Evolutionary conservation across 2,888 invertebrate genomes (phyloP).

Genomic region (Scaptomyza parva): DNA sequence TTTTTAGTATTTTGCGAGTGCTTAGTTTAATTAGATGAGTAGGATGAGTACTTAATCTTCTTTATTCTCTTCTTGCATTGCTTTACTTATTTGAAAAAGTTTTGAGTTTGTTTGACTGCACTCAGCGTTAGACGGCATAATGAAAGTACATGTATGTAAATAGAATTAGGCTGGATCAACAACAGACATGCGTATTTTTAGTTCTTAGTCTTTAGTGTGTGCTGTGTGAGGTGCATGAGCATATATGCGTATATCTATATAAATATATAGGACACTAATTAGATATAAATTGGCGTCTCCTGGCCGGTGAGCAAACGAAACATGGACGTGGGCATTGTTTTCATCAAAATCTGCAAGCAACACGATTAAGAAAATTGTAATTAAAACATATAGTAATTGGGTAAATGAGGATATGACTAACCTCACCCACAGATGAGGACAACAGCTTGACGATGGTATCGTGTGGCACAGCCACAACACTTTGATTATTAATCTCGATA

Average conservation of each 20-base stretch:
- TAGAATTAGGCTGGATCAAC: conserved; percentile 8
- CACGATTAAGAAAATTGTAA: conserved; percentile 13
- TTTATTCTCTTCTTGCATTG: background rate
- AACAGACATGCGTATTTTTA: conserved; percentile 15
- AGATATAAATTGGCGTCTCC: conserved; percentile 99
- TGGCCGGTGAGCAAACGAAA: conserved; percentile 99
- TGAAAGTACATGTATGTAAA: conserved; percentile 16
- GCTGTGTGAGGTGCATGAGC: conserved; percentile 42
- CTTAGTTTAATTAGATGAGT: conserved; percentile 28
- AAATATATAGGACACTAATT: conserved; percentile 74
- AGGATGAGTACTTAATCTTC: conserved; percentile 15
- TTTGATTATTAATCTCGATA: conserved; percentile 99
- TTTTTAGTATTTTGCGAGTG: conserved; percentile 31
- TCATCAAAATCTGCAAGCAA: conserved; percentile 97
- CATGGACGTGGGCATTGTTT: conserved; percentile 99
- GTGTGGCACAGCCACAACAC: conserved; percentile 99
- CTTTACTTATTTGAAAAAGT: conserved; percentile 18
- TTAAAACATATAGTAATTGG: background rate
- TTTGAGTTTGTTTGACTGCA: conserved; percentile 13
- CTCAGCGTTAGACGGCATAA: conserved; percentile 9
- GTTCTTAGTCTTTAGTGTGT: conserved; percentile 20
- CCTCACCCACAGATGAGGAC: conserved; percentile 99
- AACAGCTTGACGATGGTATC: conserved; percentile 99
- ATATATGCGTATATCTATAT: conserved; percentile 30
- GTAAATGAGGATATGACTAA: conserved; percentile 80